Evolutionary conservation across 2,113 vertebrate species (phyloP), one percentile per base, ranked within the genome.

Genomic region (Pangasianodon gigas): DNA sequence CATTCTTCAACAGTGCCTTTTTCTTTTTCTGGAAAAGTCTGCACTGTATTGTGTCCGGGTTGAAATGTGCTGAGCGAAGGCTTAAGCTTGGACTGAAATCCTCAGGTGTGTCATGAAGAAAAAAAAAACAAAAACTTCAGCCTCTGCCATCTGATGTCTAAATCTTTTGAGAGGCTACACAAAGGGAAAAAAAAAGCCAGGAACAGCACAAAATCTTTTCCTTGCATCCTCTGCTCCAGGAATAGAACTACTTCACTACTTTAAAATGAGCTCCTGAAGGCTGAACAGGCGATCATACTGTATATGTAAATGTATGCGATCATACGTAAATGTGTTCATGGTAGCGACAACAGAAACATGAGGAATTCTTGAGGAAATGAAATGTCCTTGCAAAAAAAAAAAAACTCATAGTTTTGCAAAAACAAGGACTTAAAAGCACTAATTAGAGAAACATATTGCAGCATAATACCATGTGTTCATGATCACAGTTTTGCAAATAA

Each of bases 51-150:
- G 79, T 81, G 29, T 52, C 26, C 18, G 77, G 29, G 13, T 6
- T 81, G 77, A 52, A n/a, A 81, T 81, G 79, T 81, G 79, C 79
- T 81, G 79, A 81, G 29, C 6, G 52, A 81, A 52, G 14, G 18
- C 14, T n/a, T 52, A n/a, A n/a, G n/a, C 8, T 56, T 82, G 80
- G 16, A 56, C n/a, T 56, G 14, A 56, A 82, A 82, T 82, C 52
- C 51, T 82, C 18, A 56, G 10, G 51, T 56, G 52, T 32, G 6
- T 82, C 19, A 21, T 56, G 9, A 24, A 24, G 19, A 54, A 54
- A 32, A 82, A 4, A 82, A 82, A 9, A 75, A 41, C 41, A 1
- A 16, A 71, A 14, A 3, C 4, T 18, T 29, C 26, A 52, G 48
- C 18, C 9, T 82, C 11, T 52, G 1, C 6, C 13, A 48, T 52